Conservation (phyloP, 2,888 invertebrate genomes). For the Dendrolimus houi region DNA sequence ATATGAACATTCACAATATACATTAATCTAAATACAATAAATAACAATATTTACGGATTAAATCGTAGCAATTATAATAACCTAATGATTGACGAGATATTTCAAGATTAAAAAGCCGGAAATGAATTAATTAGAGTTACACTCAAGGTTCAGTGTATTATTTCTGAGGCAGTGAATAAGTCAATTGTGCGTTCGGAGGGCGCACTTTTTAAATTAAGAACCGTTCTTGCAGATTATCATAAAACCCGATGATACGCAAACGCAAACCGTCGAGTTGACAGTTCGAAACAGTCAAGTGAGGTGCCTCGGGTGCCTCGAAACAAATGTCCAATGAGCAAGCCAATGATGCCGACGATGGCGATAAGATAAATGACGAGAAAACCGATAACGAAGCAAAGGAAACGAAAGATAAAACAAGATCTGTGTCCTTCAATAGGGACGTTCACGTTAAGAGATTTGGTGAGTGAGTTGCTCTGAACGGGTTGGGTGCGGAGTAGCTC, state of each 20-base stretch:
- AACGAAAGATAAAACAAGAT: conserved; percentile 73
- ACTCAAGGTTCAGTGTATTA: no score
- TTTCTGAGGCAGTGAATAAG: no score
- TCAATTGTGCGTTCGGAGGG: no score
- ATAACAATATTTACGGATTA: no score
- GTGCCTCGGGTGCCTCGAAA: conserved; percentile 64
- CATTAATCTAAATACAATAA: no score
- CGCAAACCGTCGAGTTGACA: conserved; percentile 38
- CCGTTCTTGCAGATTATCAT: conserved; percentile 13
- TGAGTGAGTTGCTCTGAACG: conserved; percentile 59
- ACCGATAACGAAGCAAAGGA: conserved; percentile 54
- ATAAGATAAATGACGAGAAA: conserved; percentile 38
- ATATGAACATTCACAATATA: no score
- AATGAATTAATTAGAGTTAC: no score
- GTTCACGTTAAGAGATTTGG: conserved; percentile 93
- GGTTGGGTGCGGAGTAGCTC: conserved; percentile 1
- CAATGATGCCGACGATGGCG: conserved; percentile 49
- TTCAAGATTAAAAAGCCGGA: no score
- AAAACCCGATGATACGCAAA: conserved; percentile 50
- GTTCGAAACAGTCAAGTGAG: conserved; percentile 31
- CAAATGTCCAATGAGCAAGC: conserved; percentile 59
- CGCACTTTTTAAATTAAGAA: not conserved
- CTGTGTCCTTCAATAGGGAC: conserved; percentile 93
- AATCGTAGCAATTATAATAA: no score
- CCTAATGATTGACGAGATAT: no score